Conservation (phyloP, 2,888 invertebrate genomes). For the Oegoconia quadripuncta region DNA sequence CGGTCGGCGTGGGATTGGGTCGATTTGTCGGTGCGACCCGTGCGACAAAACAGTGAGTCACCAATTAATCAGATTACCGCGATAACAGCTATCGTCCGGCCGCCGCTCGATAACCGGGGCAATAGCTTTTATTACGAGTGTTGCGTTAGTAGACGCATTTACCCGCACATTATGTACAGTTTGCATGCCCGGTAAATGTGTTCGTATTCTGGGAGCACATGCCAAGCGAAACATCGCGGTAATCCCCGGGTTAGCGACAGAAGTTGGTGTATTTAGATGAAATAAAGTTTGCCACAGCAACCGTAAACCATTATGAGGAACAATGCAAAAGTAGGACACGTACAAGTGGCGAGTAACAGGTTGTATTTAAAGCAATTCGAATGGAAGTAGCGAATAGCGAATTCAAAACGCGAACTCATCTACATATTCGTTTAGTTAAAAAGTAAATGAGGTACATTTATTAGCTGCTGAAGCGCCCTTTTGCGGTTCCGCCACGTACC, state of each 20-base stretch:
- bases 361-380: background rate
- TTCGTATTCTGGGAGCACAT: background rate
- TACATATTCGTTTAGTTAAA: too few species aligned
- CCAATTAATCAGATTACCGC: conserved; percentile 65
- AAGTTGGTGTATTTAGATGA: too few species aligned
- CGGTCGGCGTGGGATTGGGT: conserved; percentile 33
- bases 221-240: too few species aligned
- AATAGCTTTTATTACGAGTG: conserved; percentile 24
- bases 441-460: too few species aligned
- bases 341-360: background rate
- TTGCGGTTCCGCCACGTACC: too few species aligned
- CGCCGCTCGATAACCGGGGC: conserved; percentile 34
- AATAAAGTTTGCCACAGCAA: too few species aligned
- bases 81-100: conserved; percentile 53
- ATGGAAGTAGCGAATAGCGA: too few species aligned
- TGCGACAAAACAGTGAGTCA: conserved; percentile 45
- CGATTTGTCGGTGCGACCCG: conserved; percentile 36
- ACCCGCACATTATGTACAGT: background rate
- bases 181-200: background rate
- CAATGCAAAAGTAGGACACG: background rate
- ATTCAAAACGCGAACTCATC: too few species aligned
- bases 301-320: too few species aligned
- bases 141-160: conserved; percentile 1
- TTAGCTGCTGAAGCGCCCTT: too few species aligned
- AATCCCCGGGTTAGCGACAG: too few species aligned